Conservation (phyloP, 2,888 invertebrate genomes). For the Athalia circularis region DNA sequence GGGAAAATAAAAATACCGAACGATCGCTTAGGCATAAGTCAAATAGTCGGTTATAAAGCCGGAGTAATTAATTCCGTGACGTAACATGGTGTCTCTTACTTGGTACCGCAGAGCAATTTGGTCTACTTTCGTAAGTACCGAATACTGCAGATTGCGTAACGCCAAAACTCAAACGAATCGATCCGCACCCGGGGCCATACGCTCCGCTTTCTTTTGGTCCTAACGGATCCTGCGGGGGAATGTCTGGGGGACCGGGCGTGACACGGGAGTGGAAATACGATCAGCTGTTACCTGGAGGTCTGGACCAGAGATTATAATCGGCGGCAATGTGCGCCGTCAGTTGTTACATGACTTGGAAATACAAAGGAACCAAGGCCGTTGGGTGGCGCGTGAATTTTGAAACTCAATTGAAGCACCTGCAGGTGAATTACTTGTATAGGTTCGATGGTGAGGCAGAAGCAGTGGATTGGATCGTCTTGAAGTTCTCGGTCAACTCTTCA, state of each 20-base stretch:
- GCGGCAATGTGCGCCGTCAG: constrained; percentile 21
- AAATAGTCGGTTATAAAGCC: not conserved
- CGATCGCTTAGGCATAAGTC: constrained; percentile 19
- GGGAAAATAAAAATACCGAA: not conserved
- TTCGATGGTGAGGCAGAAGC: not conserved
- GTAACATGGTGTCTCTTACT: constrained; percentile 27
- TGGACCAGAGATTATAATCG: constrained; percentile 34
- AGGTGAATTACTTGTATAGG: constrained; percentile 25
- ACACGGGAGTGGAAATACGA: constrained; percentile 32
- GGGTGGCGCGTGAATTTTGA: constrained; percentile 16
- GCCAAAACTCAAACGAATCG: constrained; percentile 22
- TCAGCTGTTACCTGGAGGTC: constrained; percentile 37
- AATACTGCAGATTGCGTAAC: constrained; percentile 14
- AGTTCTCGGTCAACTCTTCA: constrained; percentile 37
- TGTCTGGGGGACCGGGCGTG: constrained; percentile 4
- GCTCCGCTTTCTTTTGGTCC: constrained; percentile 37
- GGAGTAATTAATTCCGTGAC: constrained; percentile 37
- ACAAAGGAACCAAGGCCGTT: constrained; percentile 30
- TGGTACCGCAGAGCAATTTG: constrained; percentile 27
- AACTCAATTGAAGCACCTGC: constrained; percentile 8
- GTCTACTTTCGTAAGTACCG: constrained; percentile 32
- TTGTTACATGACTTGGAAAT: constrained; percentile 35
- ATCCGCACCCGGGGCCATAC: constrained; percentile 28
- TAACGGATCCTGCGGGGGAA: not conserved
- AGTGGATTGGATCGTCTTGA: constrained; percentile 8